Base-by-base conservation (phyloP, 2,797 vertebrate species). In the Brachymystax lenok region DNA sequence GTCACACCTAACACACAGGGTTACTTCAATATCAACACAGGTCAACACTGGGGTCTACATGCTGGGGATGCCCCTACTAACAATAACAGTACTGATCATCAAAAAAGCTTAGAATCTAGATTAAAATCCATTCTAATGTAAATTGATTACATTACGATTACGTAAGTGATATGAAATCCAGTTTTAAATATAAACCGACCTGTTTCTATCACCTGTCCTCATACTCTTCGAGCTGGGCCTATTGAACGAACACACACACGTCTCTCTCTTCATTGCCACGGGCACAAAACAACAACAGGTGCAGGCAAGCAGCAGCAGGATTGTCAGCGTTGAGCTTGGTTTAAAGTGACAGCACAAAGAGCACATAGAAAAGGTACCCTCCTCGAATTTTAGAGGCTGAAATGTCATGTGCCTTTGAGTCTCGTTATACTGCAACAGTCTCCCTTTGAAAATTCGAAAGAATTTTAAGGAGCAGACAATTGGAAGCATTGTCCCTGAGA, bases 401-500 rank as follows among this genome's bases (percentile, higher is more conserved):
- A 75, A 50, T 73, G 66, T 50, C 69, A 73, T 68, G 61, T 40
- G 69, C n/a, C 59, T 76, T 77, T 82, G 69, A 83, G 71, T 67
- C 74, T 73, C 5, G 69, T 71, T 84, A 83, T 81, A 84, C 82
- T 77, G 33, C 54, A 81, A 73, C 17, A 71, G 69, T 35, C 50
- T 56, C 68, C 46, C 51, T 77, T 75, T 72, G 33, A 74, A 74
- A 67, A 73, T 21, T 10, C 4, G 59, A 56, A 30, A 27, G 19
- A 51, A 64, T 67, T 77, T 66, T 16, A 72, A 67, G n/a, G 50
- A 70, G 33, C 46, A 72, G 30, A 66, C 30, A 80, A 67, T n/a
- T n/a, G 50, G 88, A 86, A 67, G 88, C 93, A 93, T 94, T 94
- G 92, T 94, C 84, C 54, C 16, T 87, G n/a, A 5, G 16, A 51